phyloP scores from a whole-genome alignment of 2,797 vertebrate genomes.

The Fistularia tabacaria region DNA sequence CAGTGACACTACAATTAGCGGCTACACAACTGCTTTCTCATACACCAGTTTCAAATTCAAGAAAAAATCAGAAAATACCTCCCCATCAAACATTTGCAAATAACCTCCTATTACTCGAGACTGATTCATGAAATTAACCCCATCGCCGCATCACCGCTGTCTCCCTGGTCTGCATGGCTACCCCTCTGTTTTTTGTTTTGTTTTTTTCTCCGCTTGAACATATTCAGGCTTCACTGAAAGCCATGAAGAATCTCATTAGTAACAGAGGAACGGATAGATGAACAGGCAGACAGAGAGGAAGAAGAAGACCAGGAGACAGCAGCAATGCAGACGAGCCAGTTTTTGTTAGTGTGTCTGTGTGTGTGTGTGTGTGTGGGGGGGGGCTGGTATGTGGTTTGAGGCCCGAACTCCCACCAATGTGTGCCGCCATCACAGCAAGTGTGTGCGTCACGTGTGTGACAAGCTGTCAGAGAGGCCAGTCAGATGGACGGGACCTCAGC shows the following conservation, averaged over 20 bases:
- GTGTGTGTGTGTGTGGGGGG: slow-evolving; percentile 12
- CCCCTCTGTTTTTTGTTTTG: slow-evolving; percentile 14
- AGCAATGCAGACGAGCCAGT: slow-evolving; percentile 48
- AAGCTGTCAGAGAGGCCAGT: slow-evolving; percentile 50
- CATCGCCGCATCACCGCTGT: slow-evolving; percentile 14
- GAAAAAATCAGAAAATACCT: background rate
- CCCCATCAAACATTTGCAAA: slow-evolving; percentile 25
- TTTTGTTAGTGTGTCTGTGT: slow-evolving; percentile 25
- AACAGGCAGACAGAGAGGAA: slow-evolving; percentile 24
- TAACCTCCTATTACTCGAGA: slow-evolving; percentile 7
- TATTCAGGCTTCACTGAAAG: slow-evolving; percentile 43
- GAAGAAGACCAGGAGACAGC: slow-evolving; percentile 25
- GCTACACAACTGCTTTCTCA: slow-evolving; percentile 27
- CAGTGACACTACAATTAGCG: slow-evolving; percentile 29
- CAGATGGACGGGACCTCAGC: slow-evolving; percentile 23
- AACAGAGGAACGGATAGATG: slow-evolving; percentile 25
- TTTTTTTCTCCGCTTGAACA: background rate
- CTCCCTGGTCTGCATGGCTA: slow-evolving; percentile 14
- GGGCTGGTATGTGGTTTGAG: slow-evolving; percentile 24
- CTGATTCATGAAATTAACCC: slow-evolving; percentile 48
- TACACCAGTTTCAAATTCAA: background rate
- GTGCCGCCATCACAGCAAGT: slow-evolving; percentile 21
- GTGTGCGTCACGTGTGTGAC: slow-evolving; percentile 30
- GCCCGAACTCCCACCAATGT: slow-evolving; percentile 26
- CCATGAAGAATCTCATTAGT: slow-evolving; percentile 59